Evolutionary conservation across 53 echinoderm and acorn worm species (phyloP).

Genomic region (Apostichopus leukothele): DNA sequence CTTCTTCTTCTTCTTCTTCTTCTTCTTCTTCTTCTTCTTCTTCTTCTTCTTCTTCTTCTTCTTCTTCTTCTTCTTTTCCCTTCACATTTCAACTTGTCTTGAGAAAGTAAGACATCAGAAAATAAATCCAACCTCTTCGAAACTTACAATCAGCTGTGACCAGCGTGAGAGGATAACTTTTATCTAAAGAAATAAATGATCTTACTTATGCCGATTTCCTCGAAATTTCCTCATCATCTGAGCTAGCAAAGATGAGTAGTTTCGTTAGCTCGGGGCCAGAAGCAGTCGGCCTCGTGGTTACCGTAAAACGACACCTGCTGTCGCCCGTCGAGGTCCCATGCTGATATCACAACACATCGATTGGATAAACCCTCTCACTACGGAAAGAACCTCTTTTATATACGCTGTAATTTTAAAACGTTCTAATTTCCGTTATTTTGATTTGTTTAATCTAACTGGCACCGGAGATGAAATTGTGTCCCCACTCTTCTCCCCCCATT

Average conservation of each 20-base stretch:
- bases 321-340: constrained; percentile 30
- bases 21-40: too few relatives aligned
- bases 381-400: constrained; percentile 28
- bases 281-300: constrained; percentile 38
- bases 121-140: background rate
- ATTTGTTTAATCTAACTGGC: constrained; percentile 31
- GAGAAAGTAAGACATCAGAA: background rate
- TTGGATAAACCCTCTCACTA: constrained; percentile 30
- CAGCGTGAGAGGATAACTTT: background rate
- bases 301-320: constrained; percentile 37
- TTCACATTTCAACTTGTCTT: background rate
- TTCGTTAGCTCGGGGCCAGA: background rate
- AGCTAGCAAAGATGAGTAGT: constrained; percentile 22
- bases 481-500: background rate
- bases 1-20: too few relatives aligned
- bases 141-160: background rate
- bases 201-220: background rate
- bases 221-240: constrained; percentile 26
- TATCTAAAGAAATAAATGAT: background rate
- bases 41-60: too few relatives aligned
- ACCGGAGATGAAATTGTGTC: background rate
- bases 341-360: constrained; percentile 30
- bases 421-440: constrained; percentile 35
- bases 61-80: background rate
- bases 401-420: constrained; percentile 16